Evolutionary conservation across 2,113 vertebrate genomes (phyloP).

Genomic region (Ramphastos sulfuratus): DNA sequence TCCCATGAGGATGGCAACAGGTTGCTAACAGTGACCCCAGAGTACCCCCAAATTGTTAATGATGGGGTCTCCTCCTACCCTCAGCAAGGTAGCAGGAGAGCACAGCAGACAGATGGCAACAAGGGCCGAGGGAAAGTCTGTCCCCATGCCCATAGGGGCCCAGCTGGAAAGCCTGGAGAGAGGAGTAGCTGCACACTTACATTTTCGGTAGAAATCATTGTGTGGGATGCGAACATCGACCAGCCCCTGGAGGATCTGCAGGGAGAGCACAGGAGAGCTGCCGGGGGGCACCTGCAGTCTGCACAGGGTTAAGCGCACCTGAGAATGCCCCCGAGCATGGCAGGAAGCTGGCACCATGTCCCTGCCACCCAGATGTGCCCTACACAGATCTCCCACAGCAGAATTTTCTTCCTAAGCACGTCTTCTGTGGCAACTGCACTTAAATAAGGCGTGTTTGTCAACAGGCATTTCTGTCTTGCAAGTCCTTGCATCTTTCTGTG

Average conservation of each 20-base stretch:
- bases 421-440: accelerated
- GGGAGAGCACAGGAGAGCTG: slow-evolving; percentile 36
- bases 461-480: background rate
- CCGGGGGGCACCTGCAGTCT: accelerated
- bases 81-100: background rate
- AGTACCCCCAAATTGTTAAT: background rate
- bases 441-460: background rate
- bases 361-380: accelerated
- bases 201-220: slow-evolving; percentile 89
- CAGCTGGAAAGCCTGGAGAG: background rate
- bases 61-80: background rate
- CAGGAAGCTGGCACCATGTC: accelerated
- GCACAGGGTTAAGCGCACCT: accelerated
- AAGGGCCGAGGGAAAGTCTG: accelerated
- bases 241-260: slow-evolving; percentile 88
- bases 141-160: accelerated
- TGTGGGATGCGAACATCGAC: slow-evolving; percentile 89
- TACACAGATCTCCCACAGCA: accelerated
- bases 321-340: accelerated
- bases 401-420: background rate
- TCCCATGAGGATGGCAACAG: accelerated
- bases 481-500: background rate
- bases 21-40: background rate
- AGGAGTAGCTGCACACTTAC: slow-evolving; percentile 68
- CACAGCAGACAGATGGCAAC: background rate